Evolutionary conservation across 2,113 vertebrate species (phyloP), one percentile per base, ranked within the genome.

Genomic region (Rhipidura dahli): DNA sequence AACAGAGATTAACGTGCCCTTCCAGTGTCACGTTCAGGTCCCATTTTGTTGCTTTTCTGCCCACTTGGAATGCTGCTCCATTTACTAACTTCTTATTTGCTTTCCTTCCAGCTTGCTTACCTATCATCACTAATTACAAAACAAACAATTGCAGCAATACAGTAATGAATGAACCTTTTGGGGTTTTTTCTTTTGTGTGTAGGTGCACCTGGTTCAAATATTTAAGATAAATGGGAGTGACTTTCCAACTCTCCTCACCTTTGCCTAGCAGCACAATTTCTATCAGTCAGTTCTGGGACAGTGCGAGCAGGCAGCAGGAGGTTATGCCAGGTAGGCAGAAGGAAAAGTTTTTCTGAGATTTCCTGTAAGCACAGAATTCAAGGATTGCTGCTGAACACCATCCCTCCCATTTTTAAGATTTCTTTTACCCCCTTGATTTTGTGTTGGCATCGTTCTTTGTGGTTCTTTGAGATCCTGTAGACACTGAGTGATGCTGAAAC

Each of bases 141-240:
- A 95, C 97, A 98, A 98, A 98, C 98, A 98, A 24, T 77, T 93
- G 94, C 77, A 91, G 39, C 81, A 93, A 96, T 95, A 97, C 94
- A 95, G 96, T 94, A 90, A 96, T 80, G 66, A 97, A 97, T 97
- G 87, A 95, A 95, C 93, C 96, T 96, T 98, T 97, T 78, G 79
- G 82, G 53, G 18, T 31, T 75, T 51, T 78, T 86, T 53, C 69
- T 59, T 87, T 61, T 70, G 35, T 90, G 57, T 89, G 80, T 95
- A 96, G 93, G 94, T 97, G 96, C 98, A 98, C 98, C 98, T 98
- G 98, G 97, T 94, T 98, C 97, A 98, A 98, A 98, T 97, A 98
- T 98, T 96, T 94, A 90, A 95, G 85, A 93, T 94, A 89, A 97
- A 97, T 96, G 97, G 96, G 97, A 98, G 97, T 96, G 96, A 96